Evolutionary conservation across 2,888 invertebrate species (phyloP).

Genomic region (Synanthedon myopaeformis): DNA sequence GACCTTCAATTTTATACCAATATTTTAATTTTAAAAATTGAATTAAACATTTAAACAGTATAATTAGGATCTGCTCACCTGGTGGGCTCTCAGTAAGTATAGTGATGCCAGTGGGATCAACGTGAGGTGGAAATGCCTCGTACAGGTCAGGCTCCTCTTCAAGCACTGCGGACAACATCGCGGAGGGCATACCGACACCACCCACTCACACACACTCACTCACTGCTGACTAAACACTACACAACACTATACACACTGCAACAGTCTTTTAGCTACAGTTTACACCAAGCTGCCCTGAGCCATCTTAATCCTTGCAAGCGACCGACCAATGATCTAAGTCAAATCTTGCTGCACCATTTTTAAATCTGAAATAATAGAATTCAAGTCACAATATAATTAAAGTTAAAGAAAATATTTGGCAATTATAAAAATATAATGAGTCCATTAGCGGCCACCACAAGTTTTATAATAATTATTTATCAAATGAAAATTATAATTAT

Average conservation of each 20-base stretch:
- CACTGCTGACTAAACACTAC: constrained; percentile 51
- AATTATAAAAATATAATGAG: constrained; percentile 8
- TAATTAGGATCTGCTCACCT: constrained; percentile 27
- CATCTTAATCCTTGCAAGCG: constrained; percentile 31
- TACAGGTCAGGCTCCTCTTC: constrained; percentile 82
- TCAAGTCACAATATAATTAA: constrained; percentile 22
- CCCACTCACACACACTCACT: constrained; percentile 31
- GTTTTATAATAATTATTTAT: constrained; percentile 25
- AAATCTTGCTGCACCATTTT: constrained; percentile 72
- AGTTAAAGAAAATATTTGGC: constrained; percentile 18
- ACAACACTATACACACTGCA: constrained; percentile 49
- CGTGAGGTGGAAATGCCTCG: constrained; percentile 84
- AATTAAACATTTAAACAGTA: background rate
- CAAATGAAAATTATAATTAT: constrained; percentile 57
- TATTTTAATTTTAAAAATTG: background rate
- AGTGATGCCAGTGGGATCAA: constrained; percentile 83
- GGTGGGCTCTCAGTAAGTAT: constrained; percentile 76
- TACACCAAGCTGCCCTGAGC: constrained; percentile 54
- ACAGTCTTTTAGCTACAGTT: constrained; percentile 38
- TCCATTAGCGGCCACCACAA: constrained; percentile 14
- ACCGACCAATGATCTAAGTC: constrained; percentile 48
- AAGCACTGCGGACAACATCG: constrained; percentile 79
- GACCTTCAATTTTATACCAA: too few relatives aligned
- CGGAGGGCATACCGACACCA: constrained; percentile 68
- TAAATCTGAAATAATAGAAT: constrained; percentile 49